Conservation (phyloP, 1,140 invertebrate genomes). For the Aplysia californica region DNA sequence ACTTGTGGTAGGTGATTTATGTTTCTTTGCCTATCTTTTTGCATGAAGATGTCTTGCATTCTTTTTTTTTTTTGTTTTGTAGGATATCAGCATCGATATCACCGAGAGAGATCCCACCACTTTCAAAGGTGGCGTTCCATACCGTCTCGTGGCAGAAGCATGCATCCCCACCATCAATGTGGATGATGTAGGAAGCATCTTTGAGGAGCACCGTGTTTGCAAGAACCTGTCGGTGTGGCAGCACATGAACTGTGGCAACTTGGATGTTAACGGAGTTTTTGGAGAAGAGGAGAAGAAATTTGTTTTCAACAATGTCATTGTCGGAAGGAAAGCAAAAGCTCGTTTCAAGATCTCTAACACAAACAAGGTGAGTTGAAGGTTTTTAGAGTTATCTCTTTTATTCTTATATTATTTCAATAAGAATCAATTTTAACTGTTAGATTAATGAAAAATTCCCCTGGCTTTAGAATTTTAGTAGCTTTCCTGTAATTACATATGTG, state of each 20-base stretch:
- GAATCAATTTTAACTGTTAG: too few species aligned
- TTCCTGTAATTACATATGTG: too few species aligned
- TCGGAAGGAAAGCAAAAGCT: slow-evolving; percentile 65
- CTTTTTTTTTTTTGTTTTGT: slow-evolving; percentile 15
- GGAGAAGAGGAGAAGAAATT: slow-evolving; percentile 67
- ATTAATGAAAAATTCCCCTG: too few species aligned
- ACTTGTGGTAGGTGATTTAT: too few species aligned
- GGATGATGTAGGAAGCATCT: slow-evolving; percentile 62
- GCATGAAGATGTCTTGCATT: too few species aligned
- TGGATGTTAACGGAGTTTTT: slow-evolving; percentile 63
- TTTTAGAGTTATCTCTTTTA: too few species aligned
- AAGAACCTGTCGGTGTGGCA: slow-evolving; percentile 66
- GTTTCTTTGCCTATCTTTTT: too few species aligned
- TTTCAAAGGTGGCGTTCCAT: slow-evolving; percentile 61
- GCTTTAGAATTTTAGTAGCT: too few species aligned
- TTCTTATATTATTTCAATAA: too few species aligned
- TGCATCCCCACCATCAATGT: slow-evolving; percentile 65
- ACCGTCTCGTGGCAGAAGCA: slow-evolving; percentile 64
- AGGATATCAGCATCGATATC: slow-evolving; percentile 66
- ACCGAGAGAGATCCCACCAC: slow-evolving; percentile 62
- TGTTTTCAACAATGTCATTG: slow-evolving; percentile 68
- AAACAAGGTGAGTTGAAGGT: slow-evolving; percentile 54
- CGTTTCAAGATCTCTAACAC: slow-evolving; percentile 67
- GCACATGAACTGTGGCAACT: slow-evolving; percentile 50
- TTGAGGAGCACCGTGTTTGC: slow-evolving; percentile 68